Evolutionary conservation across 1,140 invertebrate genomes (phyloP).

Genomic region (Apis mellifera): DNA sequence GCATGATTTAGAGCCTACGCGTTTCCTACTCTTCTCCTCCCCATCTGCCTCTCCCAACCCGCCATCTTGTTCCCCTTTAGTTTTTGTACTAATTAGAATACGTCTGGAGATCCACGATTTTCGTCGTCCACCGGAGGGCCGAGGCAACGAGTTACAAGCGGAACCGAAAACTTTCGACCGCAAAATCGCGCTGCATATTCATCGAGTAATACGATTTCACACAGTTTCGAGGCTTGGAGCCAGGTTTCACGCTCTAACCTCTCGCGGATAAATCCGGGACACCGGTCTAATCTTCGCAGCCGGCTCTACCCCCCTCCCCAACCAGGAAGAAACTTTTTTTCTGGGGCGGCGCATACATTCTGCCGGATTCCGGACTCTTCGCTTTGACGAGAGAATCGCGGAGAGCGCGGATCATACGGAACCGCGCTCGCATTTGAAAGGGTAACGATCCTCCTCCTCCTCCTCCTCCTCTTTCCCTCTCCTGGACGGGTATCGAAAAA

Average conservation of each 20-base stretch:
- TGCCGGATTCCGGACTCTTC: slow-evolving; percentile 42
- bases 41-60: background rate
- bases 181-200: slow-evolving; percentile 74
- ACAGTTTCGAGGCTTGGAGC: slow-evolving; percentile 49
- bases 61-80: background rate
- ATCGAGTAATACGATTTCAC: slow-evolving; percentile 68
- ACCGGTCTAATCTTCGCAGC: slow-evolving; percentile 7
- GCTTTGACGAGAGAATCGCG: slow-evolving; percentile 22
- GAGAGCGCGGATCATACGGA: slow-evolving; percentile 8
- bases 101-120: slow-evolving; percentile 38
- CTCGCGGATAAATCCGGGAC: slow-evolving; percentile 59
- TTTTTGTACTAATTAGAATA: slow-evolving; percentile 70
- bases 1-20: slow-evolving; percentile 42
- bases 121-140: background rate
- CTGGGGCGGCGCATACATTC: slow-evolving; percentile 49
- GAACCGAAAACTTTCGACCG: slow-evolving; percentile 64
- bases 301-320: slow-evolving; percentile 10
- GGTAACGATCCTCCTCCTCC: slow-evolving; percentile 45
- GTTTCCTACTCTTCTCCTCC: background rate
- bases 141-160: slow-evolving; percentile 52
- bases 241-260: slow-evolving; percentile 58
- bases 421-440: slow-evolving; percentile 39
- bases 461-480: no score
- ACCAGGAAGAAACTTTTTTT: slow-evolving; percentile 48
- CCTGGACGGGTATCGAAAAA: slow-evolving; percentile 35